Conservation (phyloP, 1,140 invertebrate species). For the Sinonovacula constricta region DNA sequence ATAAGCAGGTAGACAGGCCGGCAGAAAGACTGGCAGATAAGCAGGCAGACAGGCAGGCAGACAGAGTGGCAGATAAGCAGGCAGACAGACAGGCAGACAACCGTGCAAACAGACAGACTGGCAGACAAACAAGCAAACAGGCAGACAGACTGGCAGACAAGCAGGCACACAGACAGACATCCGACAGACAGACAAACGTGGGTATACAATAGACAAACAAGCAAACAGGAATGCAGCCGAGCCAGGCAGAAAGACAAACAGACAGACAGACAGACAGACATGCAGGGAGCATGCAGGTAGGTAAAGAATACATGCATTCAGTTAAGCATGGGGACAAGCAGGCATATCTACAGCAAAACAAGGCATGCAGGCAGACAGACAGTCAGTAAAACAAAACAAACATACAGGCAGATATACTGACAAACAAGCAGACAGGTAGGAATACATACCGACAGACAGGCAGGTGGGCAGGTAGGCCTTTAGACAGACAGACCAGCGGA, state of each 20-base stretch:
- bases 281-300: neutral
- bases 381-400: neutral
- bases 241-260: neutral
- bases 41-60: too few species aligned
- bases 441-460: constrained; percentile 5
- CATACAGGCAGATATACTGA: constrained; percentile 5
- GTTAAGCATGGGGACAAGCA: neutral
- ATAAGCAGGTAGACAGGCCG: too few species aligned
- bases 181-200: constrained; percentile 1
- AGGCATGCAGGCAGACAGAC: neutral
- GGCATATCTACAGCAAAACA: too few species aligned
- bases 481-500: constrained; percentile 1
- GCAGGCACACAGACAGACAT: neutral
- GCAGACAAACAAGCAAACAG: too few species aligned
- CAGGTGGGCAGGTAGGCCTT: neutral
- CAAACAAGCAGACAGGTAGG: constrained; percentile 1
- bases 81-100: too few species aligned
- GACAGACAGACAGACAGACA: constrained; percentile 8
- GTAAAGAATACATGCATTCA: neutral
- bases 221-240: neutral
- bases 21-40: too few species aligned
- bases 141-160: too few species aligned
- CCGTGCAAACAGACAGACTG: too few species aligned
- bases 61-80: too few species aligned
- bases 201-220: neutral